Evolutionary conservation across 2,797 vertebrate genomes (phyloP).

Genomic region (Lacerta viridis): DNA sequence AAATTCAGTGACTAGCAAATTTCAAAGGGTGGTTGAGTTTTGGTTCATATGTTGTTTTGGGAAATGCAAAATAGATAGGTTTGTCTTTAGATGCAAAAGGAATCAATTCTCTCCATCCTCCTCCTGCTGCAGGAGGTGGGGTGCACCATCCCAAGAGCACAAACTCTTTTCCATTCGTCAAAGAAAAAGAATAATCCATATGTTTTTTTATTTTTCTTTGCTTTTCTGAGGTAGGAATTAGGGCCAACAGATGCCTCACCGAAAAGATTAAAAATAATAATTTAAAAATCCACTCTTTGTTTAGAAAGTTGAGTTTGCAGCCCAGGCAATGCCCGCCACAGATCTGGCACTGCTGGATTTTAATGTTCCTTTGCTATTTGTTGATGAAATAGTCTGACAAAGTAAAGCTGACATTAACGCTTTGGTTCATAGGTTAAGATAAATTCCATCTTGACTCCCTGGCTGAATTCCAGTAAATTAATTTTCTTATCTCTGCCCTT

Average conservation of each 20-base stretch:
- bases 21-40: too few species aligned
- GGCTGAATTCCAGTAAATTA: conserved; percentile 65
- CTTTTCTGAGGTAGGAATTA: conserved; percentile 29
- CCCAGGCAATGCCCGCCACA: conserved; percentile 42
- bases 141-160: neutral
- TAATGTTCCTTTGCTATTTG: conserved; percentile 56
- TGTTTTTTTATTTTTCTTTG: neutral
- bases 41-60: too few species aligned
- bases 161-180: neutral
- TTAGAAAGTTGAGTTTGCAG: conserved; percentile 47
- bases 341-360: conserved; percentile 55
- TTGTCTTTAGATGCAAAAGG: neutral
- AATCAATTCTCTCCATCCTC: too few species aligned
- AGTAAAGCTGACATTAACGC: conserved; percentile 42
- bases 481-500: conserved; percentile 76
- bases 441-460: conserved; percentile 65
- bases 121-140: neutral
- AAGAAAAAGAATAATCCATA: neutral
- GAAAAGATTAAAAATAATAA: conserved; percentile 9
- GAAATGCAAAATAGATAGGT: too few species aligned
- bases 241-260: neutral
- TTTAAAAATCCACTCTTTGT: conserved; percentile 19
- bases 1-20: too few species aligned
- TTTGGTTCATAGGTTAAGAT: conserved; percentile 39
- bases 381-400: conserved; percentile 58